phyloP scores from a whole-genome alignment of 2,888 invertebrate genomes.

The Leptinotarsa haldemani region DNA sequence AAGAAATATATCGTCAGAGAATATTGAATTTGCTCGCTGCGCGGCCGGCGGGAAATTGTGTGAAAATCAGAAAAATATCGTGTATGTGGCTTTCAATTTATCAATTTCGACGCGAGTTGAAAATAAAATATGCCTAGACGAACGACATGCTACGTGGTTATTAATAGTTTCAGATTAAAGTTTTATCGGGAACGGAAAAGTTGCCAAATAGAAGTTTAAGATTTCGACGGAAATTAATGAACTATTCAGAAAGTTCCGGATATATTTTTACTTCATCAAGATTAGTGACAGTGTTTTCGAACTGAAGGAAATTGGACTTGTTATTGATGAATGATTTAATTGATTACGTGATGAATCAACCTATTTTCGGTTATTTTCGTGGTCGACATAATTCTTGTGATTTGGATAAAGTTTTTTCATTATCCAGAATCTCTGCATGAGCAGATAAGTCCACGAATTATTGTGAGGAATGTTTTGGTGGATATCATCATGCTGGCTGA shows the following conservation, averaged over 20 bases:
- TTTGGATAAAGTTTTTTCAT: not conserved
- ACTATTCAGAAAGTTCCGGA: constrained; percentile 15
- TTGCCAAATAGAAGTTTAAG: not conserved
- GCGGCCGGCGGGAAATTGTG: not conserved
- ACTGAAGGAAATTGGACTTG: not conserved
- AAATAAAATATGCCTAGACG: constrained; percentile 14
- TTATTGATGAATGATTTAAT: constrained; percentile 10
- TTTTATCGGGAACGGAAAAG: constrained; percentile 14
- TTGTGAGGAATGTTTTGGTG: too few species aligned
- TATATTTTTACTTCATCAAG: constrained; percentile 15
- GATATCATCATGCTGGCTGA: too few species aligned
- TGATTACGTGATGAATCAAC: not conserved
- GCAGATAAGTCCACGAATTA: too few species aligned
- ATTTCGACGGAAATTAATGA: constrained; percentile 22
- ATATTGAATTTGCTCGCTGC: constrained; percentile 16
- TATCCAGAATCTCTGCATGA: too few species aligned
- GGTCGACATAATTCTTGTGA: not conserved
- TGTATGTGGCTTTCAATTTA: constrained; percentile 6
- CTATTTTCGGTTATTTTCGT: not conserved
- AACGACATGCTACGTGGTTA: constrained; percentile 7
- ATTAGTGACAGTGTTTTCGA: constrained; percentile 7
- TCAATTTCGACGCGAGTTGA: constrained; percentile 4
- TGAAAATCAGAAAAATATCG: not conserved
- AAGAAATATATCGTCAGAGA: constrained; percentile 45
- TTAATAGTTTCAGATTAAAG: constrained; percentile 23